A percentile compares a stretch with the other conserved stretches of the same genome.
These are phyloP conservation scores for Halesus radiatus DNA, from an alignment of 1,140 invertebrate genomes.

Conservation along the genomic window DNA sequence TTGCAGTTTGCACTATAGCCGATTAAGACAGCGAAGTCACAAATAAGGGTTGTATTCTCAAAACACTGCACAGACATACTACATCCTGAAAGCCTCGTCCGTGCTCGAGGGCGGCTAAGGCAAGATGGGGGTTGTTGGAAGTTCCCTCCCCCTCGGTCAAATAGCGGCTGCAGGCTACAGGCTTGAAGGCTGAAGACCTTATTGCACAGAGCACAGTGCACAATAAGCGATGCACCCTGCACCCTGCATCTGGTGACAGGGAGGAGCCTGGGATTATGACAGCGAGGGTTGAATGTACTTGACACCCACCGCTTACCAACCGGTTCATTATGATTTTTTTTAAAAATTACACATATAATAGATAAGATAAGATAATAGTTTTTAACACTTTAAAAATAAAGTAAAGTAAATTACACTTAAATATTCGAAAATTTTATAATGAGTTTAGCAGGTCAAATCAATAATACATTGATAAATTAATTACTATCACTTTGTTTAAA, in stretches of 20 bases:
- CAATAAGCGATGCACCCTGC: too few species aligned
- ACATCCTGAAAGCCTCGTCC: slow-evolving; percentile 8
- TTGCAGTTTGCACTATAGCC: not conserved
- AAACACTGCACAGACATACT: not conserved
- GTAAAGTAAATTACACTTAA: too few species aligned
- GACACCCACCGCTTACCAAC: too few species aligned
- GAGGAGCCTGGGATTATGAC: not conserved
- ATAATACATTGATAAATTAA: too few species aligned
- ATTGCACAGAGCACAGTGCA: too few species aligned
- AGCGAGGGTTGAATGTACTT: not conserved
- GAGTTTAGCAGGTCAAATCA: too few species aligned
- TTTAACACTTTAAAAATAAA: too few species aligned
- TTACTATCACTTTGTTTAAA: too few species aligned
- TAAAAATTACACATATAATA: too few species aligned
- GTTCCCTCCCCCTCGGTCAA: slow-evolving; percentile 1
- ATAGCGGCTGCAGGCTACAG: slow-evolving; percentile 13
- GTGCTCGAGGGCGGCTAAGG: slow-evolving; percentile 9
- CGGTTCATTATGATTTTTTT: too few species aligned
- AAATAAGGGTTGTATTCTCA: not conserved
- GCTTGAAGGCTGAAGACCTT: not conserved
- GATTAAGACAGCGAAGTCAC: not conserved
- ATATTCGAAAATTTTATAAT: too few species aligned
- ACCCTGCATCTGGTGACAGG: not conserved
- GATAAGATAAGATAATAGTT: too few species aligned
- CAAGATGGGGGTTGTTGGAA: not conserved